A percentile compares a stretch with the other conserved stretches of the same genome.
Evolutionary conservation across 2,797 vertebrate species (phyloP).

Genomic region (Champsocephalus esox): DNA sequence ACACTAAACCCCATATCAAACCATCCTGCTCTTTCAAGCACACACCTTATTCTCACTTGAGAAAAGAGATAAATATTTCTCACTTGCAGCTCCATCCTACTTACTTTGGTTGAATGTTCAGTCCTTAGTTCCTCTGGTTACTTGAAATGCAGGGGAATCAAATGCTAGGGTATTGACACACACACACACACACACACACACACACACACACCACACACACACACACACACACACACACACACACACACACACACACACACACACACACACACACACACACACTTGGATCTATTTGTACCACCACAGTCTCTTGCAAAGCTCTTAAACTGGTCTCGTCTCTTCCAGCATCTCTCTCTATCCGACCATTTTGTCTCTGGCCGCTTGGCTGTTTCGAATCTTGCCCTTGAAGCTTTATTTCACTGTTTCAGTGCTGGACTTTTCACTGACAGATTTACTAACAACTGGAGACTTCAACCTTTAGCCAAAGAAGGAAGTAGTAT

Average conservation of each 20-base stretch:
- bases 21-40: neutral
- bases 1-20: neutral
- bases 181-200: constrained; percentile 1
- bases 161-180: constrained; percentile 14
- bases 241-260: neutral
- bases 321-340: constrained; percentile 18
- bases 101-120: neutral
- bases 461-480: constrained; percentile 28
- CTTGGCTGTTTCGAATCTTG: constrained; percentile 20
- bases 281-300: constrained; percentile 12
- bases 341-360: constrained; percentile 12
- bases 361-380: constrained; percentile 5
- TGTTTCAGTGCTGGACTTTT: constrained; percentile 40
- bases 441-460: constrained; percentile 38
- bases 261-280: neutral
- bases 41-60: neutral
- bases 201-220: neutral
- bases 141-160: neutral
- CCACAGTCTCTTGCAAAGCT: constrained; percentile 7
- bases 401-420: constrained; percentile 29
- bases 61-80: neutral
- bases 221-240: neutral
- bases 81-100: neutral
- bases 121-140: neutral
- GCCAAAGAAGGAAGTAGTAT: constrained; percentile 22